phyloP scores from a whole-genome alignment of 1,140 invertebrate species.

The Drosophila pectinifera region DNA sequence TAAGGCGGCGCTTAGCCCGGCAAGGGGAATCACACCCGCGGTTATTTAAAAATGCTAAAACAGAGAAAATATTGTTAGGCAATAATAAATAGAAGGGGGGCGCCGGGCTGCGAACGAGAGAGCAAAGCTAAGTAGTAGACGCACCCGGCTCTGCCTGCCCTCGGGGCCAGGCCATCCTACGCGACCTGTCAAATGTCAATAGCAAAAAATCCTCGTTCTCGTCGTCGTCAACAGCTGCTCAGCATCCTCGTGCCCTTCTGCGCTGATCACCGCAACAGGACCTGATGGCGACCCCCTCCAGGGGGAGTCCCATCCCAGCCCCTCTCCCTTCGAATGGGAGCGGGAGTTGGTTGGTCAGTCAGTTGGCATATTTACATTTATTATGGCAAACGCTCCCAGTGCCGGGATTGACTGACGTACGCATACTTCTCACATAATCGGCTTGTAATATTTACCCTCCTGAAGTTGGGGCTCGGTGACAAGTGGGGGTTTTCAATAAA shows the following conservation, averaged over 20 bases:
- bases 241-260: constrained; percentile 13
- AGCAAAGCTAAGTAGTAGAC: constrained; percentile 31
- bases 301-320: too few relatives aligned
- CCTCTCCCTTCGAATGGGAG: not conserved
- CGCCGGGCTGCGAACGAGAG: constrained; percentile 5
- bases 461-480: not conserved
- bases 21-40: constrained; percentile 70
- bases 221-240: constrained; percentile 62
- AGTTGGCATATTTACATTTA: constrained; percentile 69
- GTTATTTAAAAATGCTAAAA: constrained; percentile 79
- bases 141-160: constrained; percentile 29
- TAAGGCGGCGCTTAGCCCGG: constrained; percentile 36
- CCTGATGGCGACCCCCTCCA: constrained; percentile 29
- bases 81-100: constrained; percentile 53
- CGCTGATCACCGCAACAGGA: constrained; percentile 63
- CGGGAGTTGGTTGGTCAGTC: constrained; percentile 40
- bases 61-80: constrained; percentile 70
- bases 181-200: constrained; percentile 82
- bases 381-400: constrained; percentile 28
- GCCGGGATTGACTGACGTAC: constrained; percentile 22
- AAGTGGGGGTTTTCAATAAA: not conserved
- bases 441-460: constrained; percentile 45
- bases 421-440: constrained; percentile 52
- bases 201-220: constrained; percentile 60
- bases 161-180: constrained; percentile 48